Percentiles rank a stretch among this genome's conserved stretches.
Evolutionary conservation across 2,888 invertebrate genomes (phyloP).

Genomic region (Podabrus alpinus): DNA sequence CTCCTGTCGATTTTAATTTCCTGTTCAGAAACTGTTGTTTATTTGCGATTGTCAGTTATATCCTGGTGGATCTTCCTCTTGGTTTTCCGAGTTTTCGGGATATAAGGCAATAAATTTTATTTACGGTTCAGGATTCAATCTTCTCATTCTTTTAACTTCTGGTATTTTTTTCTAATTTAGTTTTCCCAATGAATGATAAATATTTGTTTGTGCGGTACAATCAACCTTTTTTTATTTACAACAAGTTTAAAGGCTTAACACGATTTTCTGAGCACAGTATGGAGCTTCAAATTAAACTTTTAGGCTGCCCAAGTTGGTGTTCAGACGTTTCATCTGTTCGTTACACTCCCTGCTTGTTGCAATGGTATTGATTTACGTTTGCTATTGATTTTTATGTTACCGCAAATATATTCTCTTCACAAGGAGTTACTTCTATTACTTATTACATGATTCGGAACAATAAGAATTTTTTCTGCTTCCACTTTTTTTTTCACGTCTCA

Average conservation of each 20-base stretch:
- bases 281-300: neutral
- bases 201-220: neutral
- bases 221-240: neutral
- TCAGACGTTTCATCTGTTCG: neutral
- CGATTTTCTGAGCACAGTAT: neutral
- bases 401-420: neutral
- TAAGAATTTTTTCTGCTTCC: neutral
- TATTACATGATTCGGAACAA: neutral
- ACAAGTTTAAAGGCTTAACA: neutral
- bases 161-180: neutral
- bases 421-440: neutral
- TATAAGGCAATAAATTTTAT: neutral
- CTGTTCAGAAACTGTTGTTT: neutral
- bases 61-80: neutral
- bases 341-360: neutral
- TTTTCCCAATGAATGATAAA: neutral
- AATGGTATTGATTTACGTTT: neutral
- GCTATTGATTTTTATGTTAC: neutral
- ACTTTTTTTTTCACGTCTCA: neutral
- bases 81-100: neutral
- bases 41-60: neutral
- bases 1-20: neutral
- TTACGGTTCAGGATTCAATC: neutral
- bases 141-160: neutral
- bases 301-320: neutral